phyloP scores from a whole-genome alignment of 2,113 vertebrate genomes.

The Ochotona curzoniae region DNA sequence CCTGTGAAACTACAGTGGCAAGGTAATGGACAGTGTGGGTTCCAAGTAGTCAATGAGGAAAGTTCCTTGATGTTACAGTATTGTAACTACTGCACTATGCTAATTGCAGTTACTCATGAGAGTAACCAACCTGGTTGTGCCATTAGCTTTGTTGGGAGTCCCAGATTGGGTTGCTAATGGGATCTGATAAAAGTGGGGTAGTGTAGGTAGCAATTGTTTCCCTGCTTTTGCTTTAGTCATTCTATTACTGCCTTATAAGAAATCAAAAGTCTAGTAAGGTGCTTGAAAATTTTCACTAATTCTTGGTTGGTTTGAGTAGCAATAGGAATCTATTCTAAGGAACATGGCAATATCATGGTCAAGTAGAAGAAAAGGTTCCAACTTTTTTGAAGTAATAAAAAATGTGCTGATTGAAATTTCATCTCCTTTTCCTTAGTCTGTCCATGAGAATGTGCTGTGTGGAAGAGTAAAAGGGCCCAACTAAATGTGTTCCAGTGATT shows the following conservation, averaged over 20 bases:
- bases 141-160: not conserved
- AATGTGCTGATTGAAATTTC: conserved; percentile 79
- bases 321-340: not conserved
- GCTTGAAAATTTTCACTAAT: too few species aligned
- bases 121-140: too few species aligned
- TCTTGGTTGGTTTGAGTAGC: not conserved
- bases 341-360: not conserved
- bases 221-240: not conserved
- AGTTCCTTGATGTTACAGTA: too few species aligned
- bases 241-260: not conserved
- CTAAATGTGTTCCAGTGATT: conserved; percentile 83
- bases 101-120: too few species aligned
- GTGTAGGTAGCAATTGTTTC: not conserved
- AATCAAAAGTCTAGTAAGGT: not conserved
- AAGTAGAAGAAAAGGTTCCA: conserved; percentile 64
- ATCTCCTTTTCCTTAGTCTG: conserved; percentile 84
- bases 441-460: conserved; percentile 83
- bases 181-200: not conserved
- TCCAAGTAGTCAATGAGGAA: too few species aligned
- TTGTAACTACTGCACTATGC: too few species aligned
- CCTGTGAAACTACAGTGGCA: not conserved
- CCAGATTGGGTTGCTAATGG: not conserved
- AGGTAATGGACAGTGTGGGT: not conserved
- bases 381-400: conserved; percentile 65
- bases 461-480: conserved; percentile 83